These are phyloP conservation scores for Xestia ashworthii DNA, from an alignment of 2,888 invertebrate genomes.

Conservation along the genomic window DNA sequence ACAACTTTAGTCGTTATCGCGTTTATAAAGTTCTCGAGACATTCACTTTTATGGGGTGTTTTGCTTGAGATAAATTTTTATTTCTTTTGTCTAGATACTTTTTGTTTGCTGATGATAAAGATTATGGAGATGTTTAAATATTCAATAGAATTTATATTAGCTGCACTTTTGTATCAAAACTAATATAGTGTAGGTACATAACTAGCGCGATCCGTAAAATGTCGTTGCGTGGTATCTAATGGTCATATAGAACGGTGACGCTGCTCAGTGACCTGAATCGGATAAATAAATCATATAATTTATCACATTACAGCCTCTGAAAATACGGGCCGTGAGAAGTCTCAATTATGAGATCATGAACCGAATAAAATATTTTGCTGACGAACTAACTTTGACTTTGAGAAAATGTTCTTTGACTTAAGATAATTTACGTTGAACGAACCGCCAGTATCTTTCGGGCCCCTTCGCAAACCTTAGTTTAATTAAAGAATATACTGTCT, in stretches of 20 bases:
- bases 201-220: neutral
- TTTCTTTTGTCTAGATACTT: slow-evolving; percentile 84
- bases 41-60: slow-evolving; percentile 90
- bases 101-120: slow-evolving; percentile 77
- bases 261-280: neutral
- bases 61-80: slow-evolving; percentile 89
- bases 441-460: neutral
- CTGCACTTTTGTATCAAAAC: neutral
- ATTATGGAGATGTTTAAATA: slow-evolving; percentile 50
- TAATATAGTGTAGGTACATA: neutral
- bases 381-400: neutral
- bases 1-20: slow-evolving; percentile 90
- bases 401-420: neutral
- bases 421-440: neutral
- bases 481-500: neutral
- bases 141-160: slow-evolving; percentile 19
- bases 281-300: neutral
- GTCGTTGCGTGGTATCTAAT: neutral
- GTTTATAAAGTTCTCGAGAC: slow-evolving; percentile 90
- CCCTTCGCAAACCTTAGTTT: neutral
- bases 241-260: neutral
- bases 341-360: neutral
- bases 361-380: neutral
- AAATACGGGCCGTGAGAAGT: neutral
- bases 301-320: neutral